Conservation (phyloP, 1,140 invertebrate species). For the Himalopsyche phryganea region DNA sequence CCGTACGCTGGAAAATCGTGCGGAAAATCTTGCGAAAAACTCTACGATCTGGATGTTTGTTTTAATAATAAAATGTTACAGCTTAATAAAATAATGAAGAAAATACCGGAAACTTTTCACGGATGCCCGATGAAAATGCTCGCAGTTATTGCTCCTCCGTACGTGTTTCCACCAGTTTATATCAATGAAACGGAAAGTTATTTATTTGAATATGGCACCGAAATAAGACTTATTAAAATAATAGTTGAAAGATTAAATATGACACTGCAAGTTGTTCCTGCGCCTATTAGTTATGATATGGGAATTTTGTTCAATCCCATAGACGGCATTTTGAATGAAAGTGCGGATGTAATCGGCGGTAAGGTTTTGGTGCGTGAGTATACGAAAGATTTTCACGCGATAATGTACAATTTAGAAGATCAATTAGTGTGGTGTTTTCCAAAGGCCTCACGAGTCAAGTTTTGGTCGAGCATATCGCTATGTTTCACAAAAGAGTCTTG, state of each 20-base stretch:
- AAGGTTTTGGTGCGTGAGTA: too few species aligned
- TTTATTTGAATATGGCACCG: constrained; percentile 7
- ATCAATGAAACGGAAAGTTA: constrained; percentile 1
- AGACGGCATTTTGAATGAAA: too few species aligned
- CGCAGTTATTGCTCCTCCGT: constrained; percentile 11
- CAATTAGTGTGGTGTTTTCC: too few species aligned
- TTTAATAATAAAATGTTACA: background rate
- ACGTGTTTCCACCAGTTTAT: constrained; percentile 3
- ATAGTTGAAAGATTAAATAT: background rate
- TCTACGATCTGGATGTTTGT: constrained; percentile 11
- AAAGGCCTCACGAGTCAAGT: too few species aligned
- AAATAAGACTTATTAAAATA: constrained; percentile 10
- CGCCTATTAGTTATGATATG: too few species aligned
- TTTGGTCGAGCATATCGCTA: too few species aligned
- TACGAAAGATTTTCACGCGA: too few species aligned
- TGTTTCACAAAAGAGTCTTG: too few species aligned
- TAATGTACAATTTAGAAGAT: too few species aligned
- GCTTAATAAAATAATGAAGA: background rate
- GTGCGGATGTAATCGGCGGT: too few species aligned
- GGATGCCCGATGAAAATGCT: constrained; percentile 9
- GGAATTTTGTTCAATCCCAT: too few species aligned
- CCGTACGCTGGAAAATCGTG: constrained; percentile 7
- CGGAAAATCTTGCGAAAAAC: constrained; percentile 1
- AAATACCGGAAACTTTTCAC: constrained; percentile 7
- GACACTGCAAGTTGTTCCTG: too few species aligned